These are phyloP conservation scores for Mus caroli DNA, from an alignment of 2,797 vertebrate species.

Conservation along the genomic window DNA sequence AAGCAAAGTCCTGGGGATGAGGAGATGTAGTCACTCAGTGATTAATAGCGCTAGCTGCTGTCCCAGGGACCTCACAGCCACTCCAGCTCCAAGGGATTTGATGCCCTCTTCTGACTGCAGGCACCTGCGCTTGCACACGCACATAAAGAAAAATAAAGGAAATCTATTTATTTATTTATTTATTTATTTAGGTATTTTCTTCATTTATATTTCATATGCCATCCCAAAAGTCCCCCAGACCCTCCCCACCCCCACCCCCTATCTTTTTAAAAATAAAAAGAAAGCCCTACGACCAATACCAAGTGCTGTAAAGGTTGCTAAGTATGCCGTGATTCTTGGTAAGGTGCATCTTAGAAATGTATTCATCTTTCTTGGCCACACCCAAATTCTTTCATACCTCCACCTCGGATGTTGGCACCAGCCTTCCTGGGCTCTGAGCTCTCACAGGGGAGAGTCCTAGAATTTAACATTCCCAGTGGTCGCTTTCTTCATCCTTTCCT, in stretches of 20 bases:
- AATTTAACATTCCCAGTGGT: neutral
- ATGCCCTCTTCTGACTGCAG: neutral
- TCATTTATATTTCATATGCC: no score
- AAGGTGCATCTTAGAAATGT: neutral
- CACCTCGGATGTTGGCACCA: neutral
- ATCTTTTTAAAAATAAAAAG: neutral
- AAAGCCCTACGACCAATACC: neutral
- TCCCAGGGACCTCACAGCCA: neutral
- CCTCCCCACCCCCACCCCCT: no score
- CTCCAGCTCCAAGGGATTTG: neutral
- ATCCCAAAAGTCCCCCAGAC: no score
- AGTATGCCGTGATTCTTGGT: neutral
- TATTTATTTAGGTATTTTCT: no score
- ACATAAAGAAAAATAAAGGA: neutral
- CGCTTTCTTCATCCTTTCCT: conserved; percentile 13
- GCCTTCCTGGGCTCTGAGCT: neutral
- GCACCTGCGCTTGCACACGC: no score
- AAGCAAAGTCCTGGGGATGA: neutral
- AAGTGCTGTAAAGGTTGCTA: conserved; percentile 11
- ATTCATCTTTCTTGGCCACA: neutral
- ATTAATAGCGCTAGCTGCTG: neutral
- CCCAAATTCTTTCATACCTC: neutral
- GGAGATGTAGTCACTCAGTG: neutral
- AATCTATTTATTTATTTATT: neutral
- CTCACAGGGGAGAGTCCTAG: neutral